Conservation (phyloP, 2,113 vertebrate species). For the Tachycineta bicolor region DNA sequence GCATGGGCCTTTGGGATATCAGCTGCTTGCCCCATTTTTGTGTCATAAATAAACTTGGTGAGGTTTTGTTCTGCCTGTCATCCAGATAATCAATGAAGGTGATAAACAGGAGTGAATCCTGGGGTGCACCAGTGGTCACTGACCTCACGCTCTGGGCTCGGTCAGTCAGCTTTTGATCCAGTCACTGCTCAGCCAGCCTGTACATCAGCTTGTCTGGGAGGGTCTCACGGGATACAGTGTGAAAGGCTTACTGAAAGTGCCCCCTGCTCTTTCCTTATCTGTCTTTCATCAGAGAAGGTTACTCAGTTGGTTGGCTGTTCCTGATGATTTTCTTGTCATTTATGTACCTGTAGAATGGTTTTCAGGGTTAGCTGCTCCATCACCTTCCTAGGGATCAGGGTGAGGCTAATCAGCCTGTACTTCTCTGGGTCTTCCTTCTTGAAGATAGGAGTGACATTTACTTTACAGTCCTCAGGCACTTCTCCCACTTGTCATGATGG, state of each 20-base stretch:
- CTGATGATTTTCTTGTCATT: not conserved
- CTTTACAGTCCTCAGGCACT: not conserved
- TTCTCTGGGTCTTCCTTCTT: not conserved
- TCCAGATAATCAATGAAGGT: not conserved
- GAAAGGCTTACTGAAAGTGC: not conserved
- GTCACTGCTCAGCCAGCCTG: not conserved
- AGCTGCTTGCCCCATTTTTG: not conserved
- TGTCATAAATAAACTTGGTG: not conserved
- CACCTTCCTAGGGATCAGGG: not conserved
- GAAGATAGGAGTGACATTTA: not conserved
- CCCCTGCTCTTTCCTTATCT: not conserved
- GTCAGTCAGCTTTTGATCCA: not conserved
- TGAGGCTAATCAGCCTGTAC: not conserved
- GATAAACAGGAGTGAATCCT: not conserved
- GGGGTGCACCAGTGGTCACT: not conserved
- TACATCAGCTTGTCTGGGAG: not conserved
- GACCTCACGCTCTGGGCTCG: not conserved
- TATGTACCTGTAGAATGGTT: not conserved
- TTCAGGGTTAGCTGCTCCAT: not conserved
- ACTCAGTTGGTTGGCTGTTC: not conserved
- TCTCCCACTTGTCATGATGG: fast-evolving
- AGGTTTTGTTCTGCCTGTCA: not conserved
- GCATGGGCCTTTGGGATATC: not conserved
- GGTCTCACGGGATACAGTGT: not conserved
- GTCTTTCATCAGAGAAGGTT: not conserved